Percentiles rank a stretch among this genome's conserved stretches.
Conservation (phyloP, 2,113 vertebrate genomes). For the Cebus imitator region DNA sequence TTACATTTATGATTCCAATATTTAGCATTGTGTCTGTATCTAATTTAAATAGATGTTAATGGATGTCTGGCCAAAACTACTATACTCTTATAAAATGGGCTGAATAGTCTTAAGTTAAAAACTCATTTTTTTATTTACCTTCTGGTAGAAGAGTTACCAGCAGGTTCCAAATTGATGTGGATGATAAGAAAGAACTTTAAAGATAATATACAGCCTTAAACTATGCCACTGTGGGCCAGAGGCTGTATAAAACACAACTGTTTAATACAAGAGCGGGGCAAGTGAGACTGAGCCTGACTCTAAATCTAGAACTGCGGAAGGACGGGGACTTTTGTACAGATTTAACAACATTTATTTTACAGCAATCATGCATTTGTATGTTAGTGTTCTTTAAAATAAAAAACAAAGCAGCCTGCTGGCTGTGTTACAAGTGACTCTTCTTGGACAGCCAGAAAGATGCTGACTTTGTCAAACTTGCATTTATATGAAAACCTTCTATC, state of each 20-base stretch:
- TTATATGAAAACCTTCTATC: neutral
- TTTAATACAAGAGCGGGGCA: no score
- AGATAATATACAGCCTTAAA: neutral
- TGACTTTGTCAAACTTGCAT: neutral
- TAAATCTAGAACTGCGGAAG: neutral
- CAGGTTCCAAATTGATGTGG: neutral
- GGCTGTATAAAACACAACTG: neutral
- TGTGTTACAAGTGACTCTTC: neutral
- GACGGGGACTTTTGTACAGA: neutral
- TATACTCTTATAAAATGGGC: neutral
- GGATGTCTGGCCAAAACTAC: neutral
- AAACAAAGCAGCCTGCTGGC: neutral
- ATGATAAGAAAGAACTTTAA: neutral
- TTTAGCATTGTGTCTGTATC: neutral
- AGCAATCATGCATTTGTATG: neutral
- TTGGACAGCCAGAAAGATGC: neutral
- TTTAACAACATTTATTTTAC: neutral
- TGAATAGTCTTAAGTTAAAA: conserved; percentile 42
- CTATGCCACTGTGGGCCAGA: neutral
- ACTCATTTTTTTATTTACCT: conserved; percentile 20
- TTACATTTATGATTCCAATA: neutral
- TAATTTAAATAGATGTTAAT: neutral
- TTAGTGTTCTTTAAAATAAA: neutral
- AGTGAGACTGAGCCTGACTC: no score
- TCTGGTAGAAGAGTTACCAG: conserved; percentile 14